phyloP scores from a whole-genome alignment of 1,140 invertebrate genomes.

The Epicauta chinensis region DNA sequence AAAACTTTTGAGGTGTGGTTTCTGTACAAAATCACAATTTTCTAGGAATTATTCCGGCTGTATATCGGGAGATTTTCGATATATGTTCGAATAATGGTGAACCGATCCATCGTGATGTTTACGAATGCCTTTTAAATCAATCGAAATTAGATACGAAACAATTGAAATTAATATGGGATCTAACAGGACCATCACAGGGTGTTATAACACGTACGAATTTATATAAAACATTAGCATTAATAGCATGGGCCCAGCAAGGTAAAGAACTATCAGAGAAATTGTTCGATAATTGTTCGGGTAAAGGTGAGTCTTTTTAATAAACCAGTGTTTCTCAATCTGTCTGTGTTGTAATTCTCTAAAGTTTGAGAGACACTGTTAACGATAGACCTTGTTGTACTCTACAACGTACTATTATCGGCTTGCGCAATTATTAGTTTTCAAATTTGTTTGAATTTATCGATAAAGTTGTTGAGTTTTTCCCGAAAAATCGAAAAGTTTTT shows the following conservation, averaged over 20 bases:
- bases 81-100: constrained; percentile 56
- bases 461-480: too few relatives aligned
- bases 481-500: too few relatives aligned
- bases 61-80: constrained; percentile 58
- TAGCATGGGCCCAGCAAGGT: constrained; percentile 64
- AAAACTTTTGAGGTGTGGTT: too few relatives aligned
- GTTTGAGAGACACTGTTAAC: too few relatives aligned
- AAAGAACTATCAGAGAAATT: constrained; percentile 60
- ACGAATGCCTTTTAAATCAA: constrained; percentile 55
- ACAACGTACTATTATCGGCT: too few relatives aligned
- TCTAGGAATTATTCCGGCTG: constrained; percentile 56
- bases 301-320: constrained; percentile 46
- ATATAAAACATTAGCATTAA: constrained; percentile 62
- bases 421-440: too few relatives aligned
- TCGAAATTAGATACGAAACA: constrained; percentile 53
- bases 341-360: too few relatives aligned
- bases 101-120: constrained; percentile 56
- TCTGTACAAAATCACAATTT: too few relatives aligned
- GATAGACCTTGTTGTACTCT: too few relatives aligned
- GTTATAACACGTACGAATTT: constrained; percentile 51
- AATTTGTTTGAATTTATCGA: too few relatives aligned
- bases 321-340: too few relatives aligned
- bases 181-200: constrained; percentile 52
- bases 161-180: constrained; percentile 60
- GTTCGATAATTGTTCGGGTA: constrained; percentile 57